Percentiles rank a stretch among this genome's conserved stretches.
Conservation (phyloP, 2,888 invertebrate genomes). For the Sesia bembeciformis region DNA sequence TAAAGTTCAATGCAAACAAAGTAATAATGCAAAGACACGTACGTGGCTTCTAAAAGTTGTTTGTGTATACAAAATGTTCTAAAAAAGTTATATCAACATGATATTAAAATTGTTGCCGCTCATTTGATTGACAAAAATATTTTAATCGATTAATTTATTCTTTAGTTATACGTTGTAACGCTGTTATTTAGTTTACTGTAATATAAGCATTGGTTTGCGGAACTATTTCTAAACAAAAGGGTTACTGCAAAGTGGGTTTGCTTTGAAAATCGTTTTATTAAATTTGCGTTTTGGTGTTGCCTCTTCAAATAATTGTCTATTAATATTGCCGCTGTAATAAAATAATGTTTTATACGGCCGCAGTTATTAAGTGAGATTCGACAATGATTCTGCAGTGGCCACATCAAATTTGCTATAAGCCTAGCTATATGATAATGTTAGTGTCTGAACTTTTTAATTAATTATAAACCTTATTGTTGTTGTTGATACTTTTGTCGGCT, state of each 20-base stretch:
- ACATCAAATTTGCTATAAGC: slow-evolving; percentile 22
- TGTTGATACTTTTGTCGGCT: slow-evolving; percentile 58
- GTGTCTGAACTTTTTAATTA: slow-evolving; percentile 40
- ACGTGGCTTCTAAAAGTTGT: too few species aligned
- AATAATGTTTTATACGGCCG: too few species aligned
- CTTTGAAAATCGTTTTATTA: slow-evolving; percentile 31
- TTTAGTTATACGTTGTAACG: slow-evolving; percentile 37
- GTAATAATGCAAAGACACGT: too few species aligned
- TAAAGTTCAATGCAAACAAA: too few species aligned
- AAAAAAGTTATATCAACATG: slow-evolving; percentile 56
- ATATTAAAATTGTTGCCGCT: slow-evolving; percentile 69
- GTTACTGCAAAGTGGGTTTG: slow-evolving; percentile 15
- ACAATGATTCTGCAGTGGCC: slow-evolving; percentile 11
- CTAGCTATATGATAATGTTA: slow-evolving; percentile 8
- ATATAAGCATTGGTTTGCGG: background rate
- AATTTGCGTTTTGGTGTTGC: slow-evolving; percentile 21
- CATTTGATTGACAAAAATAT: slow-evolving; percentile 39
- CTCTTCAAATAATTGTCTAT: slow-evolving; percentile 5
- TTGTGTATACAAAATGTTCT: slow-evolving; percentile 11
- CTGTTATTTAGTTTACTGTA: slow-evolving; percentile 39
- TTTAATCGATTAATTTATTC: slow-evolving; percentile 58
- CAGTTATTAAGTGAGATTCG: too few species aligned
- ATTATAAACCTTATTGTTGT: slow-evolving; percentile 48
- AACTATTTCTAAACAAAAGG: background rate
- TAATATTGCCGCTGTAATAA: too few species aligned